phyloP scores from a whole-genome alignment of 2,888 invertebrate species.

The Epinotia brunnichana region DNA sequence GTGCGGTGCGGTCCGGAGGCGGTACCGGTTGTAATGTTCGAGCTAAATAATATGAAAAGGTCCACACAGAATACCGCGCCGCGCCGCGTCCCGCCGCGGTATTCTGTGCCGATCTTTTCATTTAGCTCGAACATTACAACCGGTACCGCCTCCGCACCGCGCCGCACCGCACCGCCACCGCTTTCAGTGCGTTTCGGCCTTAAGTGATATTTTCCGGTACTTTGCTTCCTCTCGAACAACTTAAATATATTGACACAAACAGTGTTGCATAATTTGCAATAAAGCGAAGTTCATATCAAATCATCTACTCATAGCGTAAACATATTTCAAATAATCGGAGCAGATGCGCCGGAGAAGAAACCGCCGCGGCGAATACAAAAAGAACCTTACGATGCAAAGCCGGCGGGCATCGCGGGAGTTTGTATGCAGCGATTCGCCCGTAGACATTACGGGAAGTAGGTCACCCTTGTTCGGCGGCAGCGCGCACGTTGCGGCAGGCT shows the following conservation, averaged over 20 bases:
- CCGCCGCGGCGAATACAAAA: slow-evolving; percentile 15
- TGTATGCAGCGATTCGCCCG: slow-evolving; percentile 56
- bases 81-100: no score
- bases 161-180: no score
- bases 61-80: no score
- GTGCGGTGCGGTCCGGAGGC: no score
- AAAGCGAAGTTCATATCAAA: not conserved
- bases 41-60: no score
- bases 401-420: slow-evolving; percentile 45
- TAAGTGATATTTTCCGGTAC: not conserved
- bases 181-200: no score
- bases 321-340: slow-evolving; percentile 39
- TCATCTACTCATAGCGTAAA: slow-evolving; percentile 29
- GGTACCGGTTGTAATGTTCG: no score
- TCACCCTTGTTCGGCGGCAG: slow-evolving; percentile 66
- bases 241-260: slow-evolving; percentile 3
- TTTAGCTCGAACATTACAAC: no score
- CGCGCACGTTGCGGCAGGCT: slow-evolving; percentile 58
- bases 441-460: slow-evolving; percentile 70
- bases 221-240: not conserved
- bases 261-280: not conserved
- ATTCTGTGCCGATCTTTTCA: no score
- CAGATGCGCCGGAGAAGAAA: slow-evolving; percentile 21
- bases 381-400: slow-evolving; percentile 29
- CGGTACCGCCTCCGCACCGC: no score